phyloP scores from a whole-genome alignment of 1,140 invertebrate species.

The Mylabris phalerata region DNA sequence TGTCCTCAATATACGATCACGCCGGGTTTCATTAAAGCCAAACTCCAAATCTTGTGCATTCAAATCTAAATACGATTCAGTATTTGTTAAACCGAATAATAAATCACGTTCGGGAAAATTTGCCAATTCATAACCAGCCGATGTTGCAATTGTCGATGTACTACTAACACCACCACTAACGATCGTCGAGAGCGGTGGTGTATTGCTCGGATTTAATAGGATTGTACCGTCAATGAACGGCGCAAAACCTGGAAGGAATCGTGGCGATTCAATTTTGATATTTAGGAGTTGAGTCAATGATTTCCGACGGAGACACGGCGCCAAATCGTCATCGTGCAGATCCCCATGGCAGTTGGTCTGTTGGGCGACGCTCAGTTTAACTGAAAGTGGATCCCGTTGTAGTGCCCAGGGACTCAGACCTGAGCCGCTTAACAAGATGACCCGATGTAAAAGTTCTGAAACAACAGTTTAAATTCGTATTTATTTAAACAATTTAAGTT shows the following conservation, averaged over 20 bases:
- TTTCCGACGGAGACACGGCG: conserved; percentile 73
- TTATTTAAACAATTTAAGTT: conserved; percentile 14
- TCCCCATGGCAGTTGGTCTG: conserved; percentile 72
- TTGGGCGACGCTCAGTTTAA: conserved; percentile 72
- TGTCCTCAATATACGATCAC: conserved; percentile 77
- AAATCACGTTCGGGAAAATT: conserved; percentile 76
- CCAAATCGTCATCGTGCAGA: conserved; percentile 68
- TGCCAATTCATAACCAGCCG: conserved; percentile 67
- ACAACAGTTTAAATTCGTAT: conserved; percentile 22
- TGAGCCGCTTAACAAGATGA: conserved; percentile 90
- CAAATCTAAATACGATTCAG: conserved; percentile 69
- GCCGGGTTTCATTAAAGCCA: conserved; percentile 75
- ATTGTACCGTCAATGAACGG: conserved; percentile 84
- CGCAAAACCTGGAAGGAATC: conserved; percentile 74
- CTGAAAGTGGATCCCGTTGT: conserved; percentile 75
- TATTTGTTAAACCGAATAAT: conserved; percentile 63
- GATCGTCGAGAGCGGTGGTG: conserved; percentile 19
- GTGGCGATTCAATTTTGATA: conserved; percentile 63
- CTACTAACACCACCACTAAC: not conserved
- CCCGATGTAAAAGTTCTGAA: conserved; percentile 82
- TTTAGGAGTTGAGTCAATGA: conserved; percentile 64
- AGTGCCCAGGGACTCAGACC: conserved; percentile 91
- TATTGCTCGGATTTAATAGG: conserved; percentile 50
- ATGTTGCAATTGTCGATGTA: conserved; percentile 45
- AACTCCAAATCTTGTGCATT: conserved; percentile 72